Conservation (phyloP, 2,888 invertebrate genomes). For the Disparrhopalites patrizii region DNA sequence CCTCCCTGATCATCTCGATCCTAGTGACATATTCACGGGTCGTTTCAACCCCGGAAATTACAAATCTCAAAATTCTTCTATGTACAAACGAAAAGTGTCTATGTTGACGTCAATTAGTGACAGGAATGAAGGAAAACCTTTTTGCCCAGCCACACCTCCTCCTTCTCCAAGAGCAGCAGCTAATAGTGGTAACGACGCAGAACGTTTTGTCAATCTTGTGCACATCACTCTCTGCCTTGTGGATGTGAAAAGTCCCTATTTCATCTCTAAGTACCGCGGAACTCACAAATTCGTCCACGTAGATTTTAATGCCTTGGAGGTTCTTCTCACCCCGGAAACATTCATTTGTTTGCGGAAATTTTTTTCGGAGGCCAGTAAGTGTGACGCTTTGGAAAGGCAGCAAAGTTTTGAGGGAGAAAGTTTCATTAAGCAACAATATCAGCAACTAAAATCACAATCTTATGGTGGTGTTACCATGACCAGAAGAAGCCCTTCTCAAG, state of each 20-base stretch:
- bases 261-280: constrained; percentile 62
- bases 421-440: not conserved
- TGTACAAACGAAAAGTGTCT: not conserved
- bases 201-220: constrained; percentile 64
- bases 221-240: constrained; percentile 64
- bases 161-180: constrained; percentile 58
- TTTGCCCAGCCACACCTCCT: constrained; percentile 60
- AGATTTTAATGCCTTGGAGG: constrained; percentile 86
- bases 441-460: not conserved
- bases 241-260: constrained; percentile 64
- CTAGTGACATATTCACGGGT: constrained; percentile 53
- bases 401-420: not conserved
- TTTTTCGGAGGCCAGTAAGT: constrained; percentile 41
- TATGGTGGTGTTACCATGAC: not conserved
- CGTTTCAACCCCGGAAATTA: constrained; percentile 27
- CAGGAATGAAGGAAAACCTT: not conserved
- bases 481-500: not conserved
- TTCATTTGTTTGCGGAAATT: constrained; percentile 43
- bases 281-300: constrained; percentile 65
- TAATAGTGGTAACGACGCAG: constrained; percentile 51
- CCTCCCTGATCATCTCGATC: constrained; percentile 61
- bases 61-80: constrained; percentile 9
- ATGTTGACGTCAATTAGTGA: not conserved
- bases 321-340: constrained; percentile 56
- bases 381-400: constrained; percentile 10